Evolutionary conservation across 2,888 invertebrate species (phyloP).

Genomic region (Tribolium freemani): DNA sequence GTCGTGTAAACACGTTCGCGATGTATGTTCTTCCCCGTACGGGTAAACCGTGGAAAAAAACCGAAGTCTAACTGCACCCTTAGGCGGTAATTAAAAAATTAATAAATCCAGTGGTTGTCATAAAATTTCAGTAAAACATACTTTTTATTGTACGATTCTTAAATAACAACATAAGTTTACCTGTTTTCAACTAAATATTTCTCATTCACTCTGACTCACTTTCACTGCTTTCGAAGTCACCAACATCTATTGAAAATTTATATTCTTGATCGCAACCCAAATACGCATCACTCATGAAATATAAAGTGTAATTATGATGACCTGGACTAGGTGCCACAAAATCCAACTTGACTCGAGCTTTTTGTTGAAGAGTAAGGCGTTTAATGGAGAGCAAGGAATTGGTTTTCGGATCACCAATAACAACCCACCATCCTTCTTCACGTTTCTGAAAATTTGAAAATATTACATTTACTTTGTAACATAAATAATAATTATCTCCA

Average conservation of each 20-base stretch:
- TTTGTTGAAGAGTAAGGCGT: constrained; percentile 93
- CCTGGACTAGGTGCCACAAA: constrained; percentile 94
- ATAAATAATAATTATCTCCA: too few relatives aligned
- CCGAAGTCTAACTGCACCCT: too few relatives aligned
- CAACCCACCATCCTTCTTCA: constrained; percentile 98
- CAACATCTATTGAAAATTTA: constrained; percentile 88
- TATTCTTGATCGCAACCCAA: constrained; percentile 99
- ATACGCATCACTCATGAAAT: constrained; percentile 99
- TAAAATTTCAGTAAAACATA: too few relatives aligned
- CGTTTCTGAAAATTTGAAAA: constrained; percentile 85
- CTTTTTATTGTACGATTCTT: too few relatives aligned
- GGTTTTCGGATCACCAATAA: constrained; percentile 95
- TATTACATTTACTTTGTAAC: too few relatives aligned
- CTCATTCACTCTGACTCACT: constrained; percentile 72
- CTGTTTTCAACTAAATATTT: too few relatives aligned
- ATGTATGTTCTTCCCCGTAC: too few relatives aligned
- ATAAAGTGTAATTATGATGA: constrained; percentile 92
- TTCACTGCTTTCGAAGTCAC: constrained; percentile 79
- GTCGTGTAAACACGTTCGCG: too few relatives aligned
- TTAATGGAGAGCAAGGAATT: constrained; percentile 98
- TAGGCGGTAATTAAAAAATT: too few relatives aligned
- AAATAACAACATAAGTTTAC: not conserved
- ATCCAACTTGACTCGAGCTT: constrained; percentile 88
- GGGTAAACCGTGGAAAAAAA: too few relatives aligned
- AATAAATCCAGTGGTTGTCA: too few relatives aligned